phyloP scores from a whole-genome alignment of 1,140 invertebrate species.

The Apis florea region DNA sequence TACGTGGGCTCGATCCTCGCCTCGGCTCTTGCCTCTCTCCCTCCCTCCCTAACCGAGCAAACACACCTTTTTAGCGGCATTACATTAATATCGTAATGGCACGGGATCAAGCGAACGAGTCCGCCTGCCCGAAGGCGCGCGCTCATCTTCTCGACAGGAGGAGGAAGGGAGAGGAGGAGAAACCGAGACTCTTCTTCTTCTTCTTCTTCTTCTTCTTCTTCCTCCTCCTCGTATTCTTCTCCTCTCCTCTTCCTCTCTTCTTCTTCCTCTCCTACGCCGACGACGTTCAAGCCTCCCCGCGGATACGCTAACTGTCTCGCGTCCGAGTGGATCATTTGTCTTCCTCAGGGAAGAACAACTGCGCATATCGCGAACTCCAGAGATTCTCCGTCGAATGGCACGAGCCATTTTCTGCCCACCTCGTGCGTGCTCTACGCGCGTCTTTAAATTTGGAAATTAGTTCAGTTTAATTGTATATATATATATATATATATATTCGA shows the following conservation, averaged over 20 bases:
- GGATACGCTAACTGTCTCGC: conserved; percentile 66
- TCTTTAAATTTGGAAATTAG: background rate
- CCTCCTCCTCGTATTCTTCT: background rate
- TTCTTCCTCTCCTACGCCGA: conserved; percentile 35
- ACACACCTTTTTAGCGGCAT: conserved; percentile 76
- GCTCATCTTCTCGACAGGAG: background rate
- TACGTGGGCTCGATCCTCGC: conserved; percentile 71
- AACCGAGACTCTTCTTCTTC: background rate
- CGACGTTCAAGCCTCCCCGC: conserved; percentile 54
- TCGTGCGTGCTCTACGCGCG: background rate
- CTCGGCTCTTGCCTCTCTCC: conserved; percentile 58
- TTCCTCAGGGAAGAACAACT: conserved; percentile 66
- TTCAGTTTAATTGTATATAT: too few species aligned
- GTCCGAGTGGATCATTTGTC: conserved; percentile 65
- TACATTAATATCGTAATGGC: conserved; percentile 76
- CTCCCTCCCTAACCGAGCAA: conserved; percentile 68
- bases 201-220: conserved; percentile 3
- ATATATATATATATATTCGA: too few species aligned
- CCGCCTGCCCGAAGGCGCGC: conserved; percentile 44
- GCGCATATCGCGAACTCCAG: conserved; percentile 60
- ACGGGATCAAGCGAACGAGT: conserved; percentile 60
- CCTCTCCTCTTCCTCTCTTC: background rate
- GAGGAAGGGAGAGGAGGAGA: conserved; percentile 6
- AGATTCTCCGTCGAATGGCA: conserved; percentile 51
- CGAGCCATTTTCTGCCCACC: conserved; percentile 23